These are phyloP conservation scores for Ectemnius cavifrons DNA, from an alignment of 2,888 invertebrate species.

Conservation along the genomic window DNA sequence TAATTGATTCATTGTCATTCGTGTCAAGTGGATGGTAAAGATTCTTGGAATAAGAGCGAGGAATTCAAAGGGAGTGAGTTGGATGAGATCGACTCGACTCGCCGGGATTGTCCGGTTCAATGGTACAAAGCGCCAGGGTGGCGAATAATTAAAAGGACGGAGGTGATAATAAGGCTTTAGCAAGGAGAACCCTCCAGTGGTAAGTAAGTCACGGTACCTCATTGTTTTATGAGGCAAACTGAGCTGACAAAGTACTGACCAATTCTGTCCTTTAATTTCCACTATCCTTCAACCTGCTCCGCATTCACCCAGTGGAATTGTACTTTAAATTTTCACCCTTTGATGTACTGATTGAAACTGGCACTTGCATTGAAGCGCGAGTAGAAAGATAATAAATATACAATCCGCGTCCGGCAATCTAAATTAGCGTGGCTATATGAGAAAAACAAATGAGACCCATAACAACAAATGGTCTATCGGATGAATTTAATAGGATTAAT, in stretches of 20 bases:
- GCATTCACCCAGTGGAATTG: neutral
- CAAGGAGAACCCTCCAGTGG: conserved; percentile 19
- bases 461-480: conserved; percentile 22
- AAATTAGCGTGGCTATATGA: conserved; percentile 46
- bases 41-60: neutral
- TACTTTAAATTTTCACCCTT: neutral
- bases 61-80: neutral
- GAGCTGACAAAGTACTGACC: neutral
- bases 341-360: neutral
- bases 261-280: neutral
- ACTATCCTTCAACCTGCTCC: neutral
- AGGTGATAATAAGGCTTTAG: conserved; percentile 17
- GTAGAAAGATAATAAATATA: neutral
- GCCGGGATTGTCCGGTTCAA: conserved; percentile 15
- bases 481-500: conserved; percentile 63
- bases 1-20: conserved; percentile 53
- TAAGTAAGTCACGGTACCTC: conserved; percentile 25
- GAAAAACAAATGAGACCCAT: conserved; percentile 19
- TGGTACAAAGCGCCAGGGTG: conserved; percentile 11
- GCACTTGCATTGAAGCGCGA: neutral
- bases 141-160: conserved; percentile 37
- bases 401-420: conserved; percentile 35
- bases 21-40: neutral
- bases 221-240: neutral
- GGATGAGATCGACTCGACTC: neutral